Conservation (phyloP, 2,888 invertebrate species). For the Nomada lathburiana region DNA sequence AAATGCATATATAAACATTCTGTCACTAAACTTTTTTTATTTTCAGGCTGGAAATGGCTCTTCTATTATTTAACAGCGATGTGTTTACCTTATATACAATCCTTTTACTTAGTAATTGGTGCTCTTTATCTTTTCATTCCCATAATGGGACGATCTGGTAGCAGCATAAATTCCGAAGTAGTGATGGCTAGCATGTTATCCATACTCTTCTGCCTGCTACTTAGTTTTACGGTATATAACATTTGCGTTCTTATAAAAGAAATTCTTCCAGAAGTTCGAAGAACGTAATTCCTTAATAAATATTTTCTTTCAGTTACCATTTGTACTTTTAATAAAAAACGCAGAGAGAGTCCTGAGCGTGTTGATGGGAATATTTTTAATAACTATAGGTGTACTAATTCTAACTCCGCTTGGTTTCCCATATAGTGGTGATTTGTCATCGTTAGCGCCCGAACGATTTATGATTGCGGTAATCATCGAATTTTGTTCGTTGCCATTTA, state of each 20-base stretch:
- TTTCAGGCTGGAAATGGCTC: slow-evolving; percentile 86
- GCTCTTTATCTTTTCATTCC: slow-evolving; percentile 91
- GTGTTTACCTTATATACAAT: slow-evolving; percentile 88
- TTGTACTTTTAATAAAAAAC: slow-evolving; percentile 84
- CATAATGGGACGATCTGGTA: slow-evolving; percentile 91
- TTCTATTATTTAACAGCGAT: slow-evolving; percentile 86
- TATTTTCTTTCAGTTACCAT: slow-evolving; percentile 81
- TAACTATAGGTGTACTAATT: slow-evolving; percentile 86
- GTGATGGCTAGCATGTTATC: slow-evolving; percentile 86
- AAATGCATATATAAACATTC: not conserved
- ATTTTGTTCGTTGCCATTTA: not conserved
- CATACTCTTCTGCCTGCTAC: slow-evolving; percentile 83
- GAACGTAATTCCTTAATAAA: not conserved
- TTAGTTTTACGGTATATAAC: slow-evolving; percentile 83
- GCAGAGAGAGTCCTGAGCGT: slow-evolving; percentile 86
- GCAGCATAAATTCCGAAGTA: slow-evolving; percentile 89
- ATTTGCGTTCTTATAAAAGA: not conserved
- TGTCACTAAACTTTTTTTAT: slow-evolving; percentile 16
- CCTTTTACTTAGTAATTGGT: slow-evolving; percentile 89
- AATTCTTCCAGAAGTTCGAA: too few species aligned
- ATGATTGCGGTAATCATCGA: slow-evolving; percentile 88
- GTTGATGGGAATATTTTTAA: slow-evolving; percentile 85
- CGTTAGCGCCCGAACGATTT: slow-evolving; percentile 90
- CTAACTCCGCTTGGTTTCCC: slow-evolving; percentile 91
- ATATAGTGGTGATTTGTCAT: slow-evolving; percentile 88